Percentiles rank a stretch among this genome's conserved stretches.
Conservation (phyloP, 2,797 vertebrate genomes). For the Sarcoramphus papa region DNA sequence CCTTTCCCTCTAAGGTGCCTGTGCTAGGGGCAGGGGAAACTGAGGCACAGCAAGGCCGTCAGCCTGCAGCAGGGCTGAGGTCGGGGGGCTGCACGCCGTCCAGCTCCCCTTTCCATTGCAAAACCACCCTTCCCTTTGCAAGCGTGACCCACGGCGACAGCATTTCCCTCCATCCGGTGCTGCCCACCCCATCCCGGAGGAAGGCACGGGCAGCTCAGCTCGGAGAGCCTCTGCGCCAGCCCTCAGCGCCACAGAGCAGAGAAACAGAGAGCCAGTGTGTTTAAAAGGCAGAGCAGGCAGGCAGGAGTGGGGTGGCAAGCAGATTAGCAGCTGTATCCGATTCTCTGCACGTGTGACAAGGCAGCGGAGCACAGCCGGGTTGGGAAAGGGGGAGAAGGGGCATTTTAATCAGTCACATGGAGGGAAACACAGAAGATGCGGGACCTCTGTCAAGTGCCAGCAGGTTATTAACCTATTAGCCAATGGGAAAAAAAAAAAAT, state of each 20-base stretch:
- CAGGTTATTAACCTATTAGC: background rate
- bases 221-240: fast-evolving
- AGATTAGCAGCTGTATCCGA: background rate
- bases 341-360: background rate
- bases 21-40: background rate
- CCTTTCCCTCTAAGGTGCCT: background rate
- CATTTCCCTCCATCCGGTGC: fast-evolving
- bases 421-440: background rate
- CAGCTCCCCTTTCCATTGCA: background rate
- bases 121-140: background rate
- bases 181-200: background rate
- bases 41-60: background rate
- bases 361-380: background rate
- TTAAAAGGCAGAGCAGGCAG: background rate
- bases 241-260: fast-evolving
- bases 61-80: background rate
- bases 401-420: background rate
- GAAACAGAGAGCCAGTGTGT: background rate
- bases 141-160: background rate
- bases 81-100: fast-evolving
- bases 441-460: background rate
- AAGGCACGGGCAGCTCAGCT: background rate
- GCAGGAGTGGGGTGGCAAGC: background rate
- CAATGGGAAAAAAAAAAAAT: background rate
- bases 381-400: background rate